These are phyloP conservation scores for Willowsia nigromaculata DNA, from an alignment of 2,888 invertebrate genomes.

Conservation along the genomic window DNA sequence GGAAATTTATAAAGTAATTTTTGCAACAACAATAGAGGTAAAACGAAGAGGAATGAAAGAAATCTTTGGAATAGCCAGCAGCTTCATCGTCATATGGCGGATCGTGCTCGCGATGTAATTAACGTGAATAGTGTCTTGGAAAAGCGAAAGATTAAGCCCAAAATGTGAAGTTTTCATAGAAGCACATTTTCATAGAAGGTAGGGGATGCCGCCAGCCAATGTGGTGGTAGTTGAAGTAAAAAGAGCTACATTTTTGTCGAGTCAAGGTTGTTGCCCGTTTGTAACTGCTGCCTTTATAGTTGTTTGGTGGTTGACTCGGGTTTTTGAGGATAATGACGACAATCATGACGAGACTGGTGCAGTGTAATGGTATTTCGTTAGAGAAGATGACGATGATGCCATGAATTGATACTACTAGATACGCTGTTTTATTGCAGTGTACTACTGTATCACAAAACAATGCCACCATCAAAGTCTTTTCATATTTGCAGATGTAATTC, in stretches of 20 bases:
- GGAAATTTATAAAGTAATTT: slow-evolving; percentile 34
- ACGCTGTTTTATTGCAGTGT: neutral
- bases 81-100: slow-evolving; percentile 23
- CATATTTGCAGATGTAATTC: neutral
- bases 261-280: slow-evolving; percentile 70
- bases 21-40: slow-evolving; percentile 21
- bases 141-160: slow-evolving; percentile 40
- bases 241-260: slow-evolving; percentile 25
- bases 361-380: slow-evolving; percentile 47
- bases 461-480: neutral
- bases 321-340: slow-evolving; percentile 35
- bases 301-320: slow-evolving; percentile 43
- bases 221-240: neutral
- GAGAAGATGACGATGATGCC: slow-evolving; percentile 41
- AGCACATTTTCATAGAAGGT: slow-evolving; percentile 12
- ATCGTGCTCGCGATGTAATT: slow-evolving; percentile 62
- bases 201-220: slow-evolving; percentile 4
- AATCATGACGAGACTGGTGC: neutral
- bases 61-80: slow-evolving; percentile 36
- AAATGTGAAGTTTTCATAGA: slow-evolving; percentile 31
- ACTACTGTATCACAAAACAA: neutral
- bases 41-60: neutral
- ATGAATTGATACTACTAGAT: neutral
- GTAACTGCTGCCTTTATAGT: slow-evolving; percentile 31
- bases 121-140: slow-evolving; percentile 68